Evolutionary conservation across 2,797 vertebrate genomes (phyloP), one percentile per base, ranked within the genome.

Genomic region (Sciurus vulgaris): DNA sequence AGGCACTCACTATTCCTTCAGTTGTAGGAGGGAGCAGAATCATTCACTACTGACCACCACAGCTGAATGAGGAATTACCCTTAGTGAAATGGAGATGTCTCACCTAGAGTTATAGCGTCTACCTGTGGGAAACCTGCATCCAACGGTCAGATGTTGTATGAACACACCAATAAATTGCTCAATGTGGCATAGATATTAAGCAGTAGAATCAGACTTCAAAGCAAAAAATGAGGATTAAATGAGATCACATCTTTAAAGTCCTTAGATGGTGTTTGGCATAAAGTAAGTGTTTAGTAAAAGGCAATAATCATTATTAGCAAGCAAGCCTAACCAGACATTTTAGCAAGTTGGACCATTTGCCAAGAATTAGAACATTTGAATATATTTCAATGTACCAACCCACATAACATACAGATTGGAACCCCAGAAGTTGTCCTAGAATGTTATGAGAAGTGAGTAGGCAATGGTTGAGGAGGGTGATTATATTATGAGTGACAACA

Each of bases 401-500:
- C 44, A 56, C 2, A n/a, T n/a, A 88, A 38, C 11, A 49, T 15
- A 67, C 6, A 90, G 33, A 81, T 70, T 24, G 70, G 63, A 92
- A 83, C 18, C 35, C 65, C 11, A 61, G 83, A 92, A 56, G 49
- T 94, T 83, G 82, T 61, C 51, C 65, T 95, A 65, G 63, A 92
- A 63, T 63, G 56, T 24, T 54, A 74, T 88, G 81, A 92, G 74
- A 47, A 84, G 67, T 22, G 41, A 86, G 86, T 59, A 95, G 51
- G 78, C 89, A 44, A 59, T 18, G 30, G 38, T 20, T 51, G 33
- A 54, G 67, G 38, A 20, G 38, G 28, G 28, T 61, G 91, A 86
- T 91, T 84, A 51, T 33, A 54, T 82, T 74, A n/a, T 20, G n/a
- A 92, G 54, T 72, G 81, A 76, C 65, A 95, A 88, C 20, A 76